These are phyloP conservation scores for Acleris laterana DNA, from an alignment of 2,888 invertebrate species.

Conservation along the genomic window DNA sequence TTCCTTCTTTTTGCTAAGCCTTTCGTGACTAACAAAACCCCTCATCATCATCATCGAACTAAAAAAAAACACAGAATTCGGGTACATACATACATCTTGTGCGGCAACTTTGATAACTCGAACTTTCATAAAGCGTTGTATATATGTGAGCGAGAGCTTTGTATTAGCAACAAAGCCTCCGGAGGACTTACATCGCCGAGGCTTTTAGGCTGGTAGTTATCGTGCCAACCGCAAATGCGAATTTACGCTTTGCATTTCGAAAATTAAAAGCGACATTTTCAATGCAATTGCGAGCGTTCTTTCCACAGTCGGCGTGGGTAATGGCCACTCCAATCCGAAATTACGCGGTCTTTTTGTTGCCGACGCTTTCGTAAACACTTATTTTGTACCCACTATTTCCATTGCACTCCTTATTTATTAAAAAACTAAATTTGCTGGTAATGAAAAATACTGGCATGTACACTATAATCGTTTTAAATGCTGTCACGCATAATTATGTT, in stretches of 20 bases:
- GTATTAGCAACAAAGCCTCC: slow-evolving; percentile 74
- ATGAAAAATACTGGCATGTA: slow-evolving; percentile 5
- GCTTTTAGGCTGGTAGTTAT: slow-evolving; percentile 80
- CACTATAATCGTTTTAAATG: too few species aligned
- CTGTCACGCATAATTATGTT: too few species aligned
- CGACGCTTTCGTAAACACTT: slow-evolving; percentile 72
- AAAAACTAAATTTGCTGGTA: slow-evolving; percentile 18
- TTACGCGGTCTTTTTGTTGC: slow-evolving; percentile 60
- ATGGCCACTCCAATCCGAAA: slow-evolving; percentile 81
- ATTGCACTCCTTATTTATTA: slow-evolving; percentile 52
- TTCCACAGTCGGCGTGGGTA: slow-evolving; percentile 74
- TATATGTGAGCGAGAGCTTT: slow-evolving; percentile 69
- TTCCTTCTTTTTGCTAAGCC: neutral
- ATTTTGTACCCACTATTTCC: slow-evolving; percentile 60
- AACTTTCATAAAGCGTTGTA: slow-evolving; percentile 68
- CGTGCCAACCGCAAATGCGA: slow-evolving; percentile 73
- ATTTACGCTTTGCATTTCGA: slow-evolving; percentile 80
- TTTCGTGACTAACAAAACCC: slow-evolving; percentile 5
- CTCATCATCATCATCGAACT: slow-evolving; percentile 3
- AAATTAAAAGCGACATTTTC: slow-evolving; percentile 81
- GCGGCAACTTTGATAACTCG: slow-evolving; percentile 47
- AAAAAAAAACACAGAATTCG: slow-evolving; percentile 17
- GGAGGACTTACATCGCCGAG: slow-evolving; percentile 62
- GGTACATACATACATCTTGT: slow-evolving; percentile 19
- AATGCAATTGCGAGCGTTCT: slow-evolving; percentile 78